These are phyloP conservation scores for Drosophila mercatorum DNA, from an alignment of 2,888 invertebrate species.

Conservation along the genomic window DNA sequence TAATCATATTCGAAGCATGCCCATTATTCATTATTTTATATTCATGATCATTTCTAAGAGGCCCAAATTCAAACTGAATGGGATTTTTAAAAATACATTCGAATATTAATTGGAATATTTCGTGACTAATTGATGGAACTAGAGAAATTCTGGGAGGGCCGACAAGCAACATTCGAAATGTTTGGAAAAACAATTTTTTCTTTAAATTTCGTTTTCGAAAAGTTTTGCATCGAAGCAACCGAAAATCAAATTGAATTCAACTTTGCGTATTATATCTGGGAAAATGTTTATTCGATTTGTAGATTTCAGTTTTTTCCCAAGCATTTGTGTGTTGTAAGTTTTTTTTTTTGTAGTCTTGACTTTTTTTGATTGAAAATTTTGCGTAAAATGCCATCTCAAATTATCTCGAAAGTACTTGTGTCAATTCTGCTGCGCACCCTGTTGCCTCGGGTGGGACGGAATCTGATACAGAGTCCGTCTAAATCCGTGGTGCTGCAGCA, in stretches of 20 bases:
- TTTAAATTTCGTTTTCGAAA: neutral
- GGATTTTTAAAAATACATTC: conserved; percentile 39
- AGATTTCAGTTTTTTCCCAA: neutral
- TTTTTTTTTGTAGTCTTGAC: neutral
- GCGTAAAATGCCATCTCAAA: neutral
- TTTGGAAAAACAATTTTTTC: neutral
- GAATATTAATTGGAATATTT: conserved; percentile 53
- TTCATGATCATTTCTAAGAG: conserved; percentile 18
- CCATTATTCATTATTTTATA: conserved; percentile 21
- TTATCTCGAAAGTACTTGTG: neutral
- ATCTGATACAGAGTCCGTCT: conserved; percentile 6
- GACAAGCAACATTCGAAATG: conserved; percentile 2
- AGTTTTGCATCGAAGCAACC: conserved; percentile 11
- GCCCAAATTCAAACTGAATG: conserved; percentile 21
- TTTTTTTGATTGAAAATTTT: conserved; percentile 5
- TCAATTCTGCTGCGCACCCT: conserved; percentile 10
- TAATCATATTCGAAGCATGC: conserved; percentile 1
- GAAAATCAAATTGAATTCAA: neutral
- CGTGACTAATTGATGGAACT: conserved; percentile 57
- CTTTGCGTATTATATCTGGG: neutral
- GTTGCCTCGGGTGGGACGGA: conserved; percentile 4
- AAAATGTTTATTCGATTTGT: conserved; percentile 1
- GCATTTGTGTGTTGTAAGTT: neutral
- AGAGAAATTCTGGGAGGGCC: neutral
- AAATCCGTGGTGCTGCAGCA: conserved; percentile 5